Evolutionary conservation across 2,113 vertebrate species (phyloP).

Genomic region (Catagonus wagneri): DNA sequence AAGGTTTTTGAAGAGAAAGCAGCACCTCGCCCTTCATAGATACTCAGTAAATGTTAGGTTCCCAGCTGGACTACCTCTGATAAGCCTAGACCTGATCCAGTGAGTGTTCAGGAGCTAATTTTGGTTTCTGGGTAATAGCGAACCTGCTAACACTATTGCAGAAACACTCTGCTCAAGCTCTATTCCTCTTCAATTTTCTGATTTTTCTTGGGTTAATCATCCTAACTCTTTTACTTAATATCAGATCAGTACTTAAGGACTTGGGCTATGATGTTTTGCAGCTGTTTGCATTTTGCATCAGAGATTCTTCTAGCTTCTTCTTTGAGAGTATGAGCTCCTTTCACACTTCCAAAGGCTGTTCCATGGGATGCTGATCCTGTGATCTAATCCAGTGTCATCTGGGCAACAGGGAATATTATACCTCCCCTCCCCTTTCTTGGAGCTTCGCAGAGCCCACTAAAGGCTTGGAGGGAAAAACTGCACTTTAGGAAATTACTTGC

Average conservation of each 20-base stretch:
- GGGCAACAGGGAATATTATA: neutral
- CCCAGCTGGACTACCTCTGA: neutral
- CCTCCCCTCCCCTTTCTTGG: neutral
- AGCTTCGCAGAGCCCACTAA: neutral
- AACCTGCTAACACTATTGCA: rapidly evolving
- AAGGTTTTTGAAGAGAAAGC: neutral
- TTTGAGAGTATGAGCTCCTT: neutral
- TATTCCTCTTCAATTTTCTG: neutral
- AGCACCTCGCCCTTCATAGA: neutral
- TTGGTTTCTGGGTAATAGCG: neutral
- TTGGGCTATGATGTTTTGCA: neutral
- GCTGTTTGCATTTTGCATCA: neutral
- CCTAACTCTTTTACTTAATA: neutral
- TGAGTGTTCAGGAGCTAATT: neutral
- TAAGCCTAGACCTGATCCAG: neutral
- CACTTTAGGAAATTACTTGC: neutral
- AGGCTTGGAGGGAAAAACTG: neutral
- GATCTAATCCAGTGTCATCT: neutral
- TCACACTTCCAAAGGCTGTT: neutral
- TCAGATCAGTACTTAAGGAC: neutral
- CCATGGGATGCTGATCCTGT: neutral
- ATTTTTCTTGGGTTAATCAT: neutral
- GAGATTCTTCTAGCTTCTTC: neutral
- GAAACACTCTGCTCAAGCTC: neutral
- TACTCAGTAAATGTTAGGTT: neutral